Evolutionary conservation across 2,113 vertebrate species (phyloP).

Genomic region (Plectropomus leopardus): DNA sequence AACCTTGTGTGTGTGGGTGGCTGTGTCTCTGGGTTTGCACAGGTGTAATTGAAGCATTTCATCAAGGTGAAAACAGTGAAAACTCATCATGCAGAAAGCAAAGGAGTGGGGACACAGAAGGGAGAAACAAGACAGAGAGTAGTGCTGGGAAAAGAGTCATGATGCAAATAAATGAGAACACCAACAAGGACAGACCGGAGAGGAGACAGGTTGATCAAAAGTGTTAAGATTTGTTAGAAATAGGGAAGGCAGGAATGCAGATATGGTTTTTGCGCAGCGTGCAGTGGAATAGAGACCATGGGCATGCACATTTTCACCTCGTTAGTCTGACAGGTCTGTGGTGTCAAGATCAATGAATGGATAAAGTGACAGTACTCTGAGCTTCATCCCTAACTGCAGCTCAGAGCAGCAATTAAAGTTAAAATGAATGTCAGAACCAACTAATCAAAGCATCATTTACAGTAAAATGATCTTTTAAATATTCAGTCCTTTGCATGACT

Average conservation of each 20-base stretch:
- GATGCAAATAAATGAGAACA: neutral
- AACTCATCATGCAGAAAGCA: neutral
- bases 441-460: constrained; percentile 2
- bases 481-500: neutral
- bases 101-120: too few relatives aligned
- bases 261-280: neutral
- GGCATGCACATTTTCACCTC: neutral
- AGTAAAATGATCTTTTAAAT: neutral
- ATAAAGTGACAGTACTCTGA: neutral
- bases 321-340: neutral
- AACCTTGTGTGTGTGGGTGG: neutral
- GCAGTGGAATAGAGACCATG: neutral
- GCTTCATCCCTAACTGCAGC: neutral
- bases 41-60: constrained; percentile 14
- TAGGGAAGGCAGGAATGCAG: neutral
- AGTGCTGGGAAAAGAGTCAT: neutral
- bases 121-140: neutral
- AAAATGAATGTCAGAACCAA: neutral
- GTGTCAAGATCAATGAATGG: neutral
- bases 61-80: neutral
- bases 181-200: too few relatives aligned
- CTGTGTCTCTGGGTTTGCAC: neutral
- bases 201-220: too few relatives aligned
- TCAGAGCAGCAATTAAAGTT: constrained; percentile 18
- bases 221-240: neutral